Evolutionary conservation across 2,113 vertebrate species (phyloP), one percentile per base, ranked within the genome.

Genomic region (Sminthopsis crassicaudata): DNA sequence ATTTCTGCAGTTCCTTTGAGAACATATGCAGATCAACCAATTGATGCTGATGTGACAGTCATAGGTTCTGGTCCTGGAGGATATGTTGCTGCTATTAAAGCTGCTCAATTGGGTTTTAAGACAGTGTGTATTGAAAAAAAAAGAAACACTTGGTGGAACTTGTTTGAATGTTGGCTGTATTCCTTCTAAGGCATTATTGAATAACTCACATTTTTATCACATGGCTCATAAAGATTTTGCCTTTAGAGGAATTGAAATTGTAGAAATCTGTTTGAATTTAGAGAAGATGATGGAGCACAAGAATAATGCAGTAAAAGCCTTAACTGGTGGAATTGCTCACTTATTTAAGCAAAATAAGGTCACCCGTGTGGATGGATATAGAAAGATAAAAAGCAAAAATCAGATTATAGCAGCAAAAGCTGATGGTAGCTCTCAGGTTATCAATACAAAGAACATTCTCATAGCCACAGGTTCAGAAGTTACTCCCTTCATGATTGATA

Each of bases 211-310:
- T n/a, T n/a, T n/a, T n/a, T n/a, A n/a, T n/a, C n/a, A n/a, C n/a
- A n/a, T n/a, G n/a, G n/a, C n/a, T n/a, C n/a, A n/a, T n/a, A n/a
- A n/a, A n/a, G n/a, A n/a, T n/a, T n/a, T n/a, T n/a, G n/a, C n/a
- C n/a, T n/a, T n/a, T n/a, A n/a, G n/a, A n/a, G n/a, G n/a, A n/a
- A n/a, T n/a, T n/a, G n/a, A n/a, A n/a, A n/a, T 99, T 97, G 97
- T 99, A 95, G 99, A 99, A 96, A 93, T 99, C 96, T 98, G 98
- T 30, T 97, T 99, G 98, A 99, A 99, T 98, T 99, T 99, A 90
- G 99, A 99, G 97, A 99, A 99, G 98, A 99, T 99, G 99, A 99
- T 99, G 99, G 99, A 99, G 54, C 99, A 99, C 98, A 99, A 99
- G 98, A 99, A 98, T 26, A 99, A 99, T 16, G 99, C 99, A 5